These are phyloP conservation scores for Rhagologus leucostigma DNA, from an alignment of 2,113 vertebrate genomes.

Conservation along the genomic window DNA sequence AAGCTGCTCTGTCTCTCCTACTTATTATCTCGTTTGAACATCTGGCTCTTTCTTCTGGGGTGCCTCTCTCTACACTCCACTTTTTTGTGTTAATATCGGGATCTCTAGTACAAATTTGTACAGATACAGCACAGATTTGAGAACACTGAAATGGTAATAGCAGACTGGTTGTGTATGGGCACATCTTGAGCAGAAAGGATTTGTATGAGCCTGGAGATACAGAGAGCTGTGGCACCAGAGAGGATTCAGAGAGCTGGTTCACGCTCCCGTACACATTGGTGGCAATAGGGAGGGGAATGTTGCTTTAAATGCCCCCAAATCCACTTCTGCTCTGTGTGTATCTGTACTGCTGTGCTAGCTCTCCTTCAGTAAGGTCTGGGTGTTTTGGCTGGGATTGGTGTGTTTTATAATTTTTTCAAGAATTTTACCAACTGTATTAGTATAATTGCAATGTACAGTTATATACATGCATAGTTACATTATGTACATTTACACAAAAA, in stretches of 20 bases:
- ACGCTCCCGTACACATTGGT: accelerated
- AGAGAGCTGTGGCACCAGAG: background rate
- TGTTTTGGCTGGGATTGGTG: background rate
- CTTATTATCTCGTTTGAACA: slow-evolving; percentile 22
- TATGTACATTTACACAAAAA: background rate
- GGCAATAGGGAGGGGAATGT: background rate
- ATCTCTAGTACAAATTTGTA: background rate
- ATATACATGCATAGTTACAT: background rate
- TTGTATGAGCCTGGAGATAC: background rate
- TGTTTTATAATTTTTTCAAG: background rate
- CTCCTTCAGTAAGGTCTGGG: background rate
- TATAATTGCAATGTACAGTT: background rate
- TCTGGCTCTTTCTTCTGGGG: background rate
- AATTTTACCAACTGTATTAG: background rate
- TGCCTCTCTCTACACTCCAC: background rate
- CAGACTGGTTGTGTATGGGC: background rate
- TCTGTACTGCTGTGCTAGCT: background rate
- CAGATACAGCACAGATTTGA: background rate
- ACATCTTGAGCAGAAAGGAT: background rate
- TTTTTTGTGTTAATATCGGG: background rate
- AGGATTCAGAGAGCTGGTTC: background rate
- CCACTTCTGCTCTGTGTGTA: background rate
- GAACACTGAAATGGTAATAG: background rate
- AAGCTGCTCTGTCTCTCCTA: slow-evolving; percentile 3
- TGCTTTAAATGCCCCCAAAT: background rate